Evolutionary conservation across 2,888 invertebrate species (phyloP), one percentile per base, ranked within the genome.

Genomic region (Alentia gelatinosa): DNA sequence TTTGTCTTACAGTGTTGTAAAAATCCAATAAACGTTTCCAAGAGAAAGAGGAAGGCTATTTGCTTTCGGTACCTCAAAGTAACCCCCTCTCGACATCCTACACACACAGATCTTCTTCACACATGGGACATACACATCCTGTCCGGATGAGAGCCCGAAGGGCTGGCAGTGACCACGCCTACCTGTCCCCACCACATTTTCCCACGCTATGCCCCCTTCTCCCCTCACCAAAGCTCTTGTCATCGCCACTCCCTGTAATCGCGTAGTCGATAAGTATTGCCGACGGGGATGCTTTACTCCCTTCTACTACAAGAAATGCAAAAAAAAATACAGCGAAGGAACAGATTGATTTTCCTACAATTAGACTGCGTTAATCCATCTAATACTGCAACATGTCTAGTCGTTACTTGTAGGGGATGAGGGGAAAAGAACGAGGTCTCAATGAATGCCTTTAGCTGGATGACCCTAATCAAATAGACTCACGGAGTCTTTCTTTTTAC

Each of bases 401-500:
- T 68, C 68, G 9, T 7, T 30, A 30, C 68, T 68, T 68, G 68
- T 68, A 26, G 30, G 30, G 12, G 68, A 19, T 68, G 12, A n/a
- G n/a, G n/a, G 23, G n/a, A 68, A 68, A 68, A 68, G 68, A 30
- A 30, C 47, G 9, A n/a, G n/a, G n/a, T n/a, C n/a, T 9, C 68
- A n/a, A 26, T 68, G 68, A 26, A 19, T 68, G 68, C 68, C 68
- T 9, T 30, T 30, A 15, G 68, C 26, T 30, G 23, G 30, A 30
- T 68, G 68, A 9, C 68, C 68, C 33, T 68, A 68, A 68, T 68
- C 68, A 68, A 68, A 68, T 68, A 68, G 68, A 30, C 68, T 68
- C 26, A 30, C 26, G 26, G 68, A 30, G 30, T 68, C 68, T 68
- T 68, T 68, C 30, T 68, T 68, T 68, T 68, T 68, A 68, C 68